These are phyloP conservation scores for Dunckerocampus dactyliophorus DNA, from an alignment of 2,113 vertebrate genomes.

Conservation along the genomic window DNA sequence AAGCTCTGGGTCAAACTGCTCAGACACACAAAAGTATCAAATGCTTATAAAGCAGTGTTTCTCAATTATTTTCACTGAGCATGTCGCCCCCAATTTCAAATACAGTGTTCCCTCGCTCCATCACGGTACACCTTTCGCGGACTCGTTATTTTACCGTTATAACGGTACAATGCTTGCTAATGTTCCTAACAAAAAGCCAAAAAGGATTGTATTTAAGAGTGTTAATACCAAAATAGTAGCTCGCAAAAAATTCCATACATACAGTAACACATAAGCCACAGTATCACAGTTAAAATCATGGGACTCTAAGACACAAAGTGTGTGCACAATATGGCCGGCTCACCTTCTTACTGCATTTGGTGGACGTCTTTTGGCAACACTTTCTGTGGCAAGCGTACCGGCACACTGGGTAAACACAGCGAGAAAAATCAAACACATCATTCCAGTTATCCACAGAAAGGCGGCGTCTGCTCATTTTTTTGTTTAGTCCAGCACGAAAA, in stretches of 20 bases:
- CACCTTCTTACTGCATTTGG: constrained; percentile 97
- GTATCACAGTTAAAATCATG: constrained; percentile 33
- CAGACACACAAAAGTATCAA: constrained; percentile 22
- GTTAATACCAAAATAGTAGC: background rate
- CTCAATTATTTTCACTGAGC: no score
- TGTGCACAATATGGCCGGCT: constrained; percentile 38
- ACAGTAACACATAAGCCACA: background rate
- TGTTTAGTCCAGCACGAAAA: constrained; percentile 8
- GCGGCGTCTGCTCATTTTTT: constrained; percentile 59
- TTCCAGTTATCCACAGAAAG: constrained; percentile 54
- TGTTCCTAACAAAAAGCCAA: background rate
- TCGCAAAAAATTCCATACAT: background rate
- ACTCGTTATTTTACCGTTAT: no score
- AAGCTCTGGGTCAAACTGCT: constrained; percentile 89
- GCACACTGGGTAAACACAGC: constrained; percentile 83
- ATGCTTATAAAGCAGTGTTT: background rate
- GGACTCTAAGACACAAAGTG: constrained; percentile 11
- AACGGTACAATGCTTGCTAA: no score
- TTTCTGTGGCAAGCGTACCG: constrained; percentile 97
- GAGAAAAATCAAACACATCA: constrained; percentile 58
- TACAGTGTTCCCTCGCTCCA: no score
- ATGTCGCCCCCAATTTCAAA: no score
- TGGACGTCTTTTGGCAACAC: constrained; percentile 90
- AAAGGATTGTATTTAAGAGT: background rate
- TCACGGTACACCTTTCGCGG: no score